These are phyloP conservation scores for Acipenser ruthenus DNA, from an alignment of 2,797 vertebrate species.

Conservation along the genomic window DNA sequence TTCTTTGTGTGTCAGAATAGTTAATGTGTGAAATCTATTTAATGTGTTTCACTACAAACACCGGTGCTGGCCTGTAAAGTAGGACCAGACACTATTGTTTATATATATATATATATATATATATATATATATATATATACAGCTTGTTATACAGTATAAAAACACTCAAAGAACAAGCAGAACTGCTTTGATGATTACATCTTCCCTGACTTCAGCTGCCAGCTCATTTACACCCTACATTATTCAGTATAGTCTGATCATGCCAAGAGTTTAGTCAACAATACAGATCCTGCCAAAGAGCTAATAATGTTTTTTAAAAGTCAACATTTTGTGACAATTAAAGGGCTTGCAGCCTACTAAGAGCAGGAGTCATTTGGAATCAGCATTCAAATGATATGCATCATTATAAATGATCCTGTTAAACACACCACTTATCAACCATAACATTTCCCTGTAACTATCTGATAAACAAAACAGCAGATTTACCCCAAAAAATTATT, in stretches of 20 bases:
- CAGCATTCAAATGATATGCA: slow-evolving; percentile 73
- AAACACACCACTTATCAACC: slow-evolving; percentile 62
- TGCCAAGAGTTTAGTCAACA: slow-evolving; percentile 76
- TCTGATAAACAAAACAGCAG: slow-evolving; percentile 49
- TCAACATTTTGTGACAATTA: slow-evolving; percentile 72
- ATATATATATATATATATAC: no score
- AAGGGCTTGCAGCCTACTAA: slow-evolving; percentile 65
- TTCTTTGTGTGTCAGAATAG: no score
- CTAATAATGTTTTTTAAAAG: slow-evolving; percentile 65
- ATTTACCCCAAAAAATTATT: slow-evolving; percentile 41
- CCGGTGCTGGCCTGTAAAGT: no score
- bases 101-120: no score
- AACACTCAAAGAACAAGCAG: not conserved
- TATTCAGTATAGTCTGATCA: slow-evolving; percentile 65
- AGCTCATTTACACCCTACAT: slow-evolving; percentile 66
- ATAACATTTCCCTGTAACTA: slow-evolving; percentile 36
- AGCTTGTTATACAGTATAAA: no score
- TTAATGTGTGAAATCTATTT: no score
- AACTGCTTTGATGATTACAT: slow-evolving; percentile 58
- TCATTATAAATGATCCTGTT: slow-evolving; percentile 71
- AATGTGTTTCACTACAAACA: no score
- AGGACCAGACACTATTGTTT: no score
- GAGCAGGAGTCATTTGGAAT: slow-evolving; percentile 67
- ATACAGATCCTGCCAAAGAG: slow-evolving; percentile 68
- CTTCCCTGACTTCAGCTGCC: slow-evolving; percentile 66